Evolutionary conservation across 2,888 invertebrate species (phyloP).

Genomic region (Rhyacophila evoluta): DNA sequence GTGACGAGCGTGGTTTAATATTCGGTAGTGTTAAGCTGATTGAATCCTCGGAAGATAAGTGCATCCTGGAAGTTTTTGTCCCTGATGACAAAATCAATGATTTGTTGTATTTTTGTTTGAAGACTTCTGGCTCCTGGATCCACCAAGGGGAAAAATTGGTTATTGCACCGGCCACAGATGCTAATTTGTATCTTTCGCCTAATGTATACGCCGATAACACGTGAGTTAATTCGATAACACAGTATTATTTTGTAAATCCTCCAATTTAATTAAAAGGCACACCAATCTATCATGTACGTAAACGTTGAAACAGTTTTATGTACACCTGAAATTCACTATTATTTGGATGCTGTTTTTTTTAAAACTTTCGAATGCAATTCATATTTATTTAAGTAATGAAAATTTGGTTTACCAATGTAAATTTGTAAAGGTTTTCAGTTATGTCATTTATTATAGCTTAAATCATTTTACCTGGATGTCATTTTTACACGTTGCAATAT

Average conservation of each 20-base stretch:
- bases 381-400: too few species aligned
- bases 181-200: background rate
- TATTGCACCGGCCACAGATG: background rate
- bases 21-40: constrained; percentile 29
- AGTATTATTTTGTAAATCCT: too few species aligned
- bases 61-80: constrained; percentile 27
- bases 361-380: background rate
- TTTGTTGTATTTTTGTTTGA: constrained; percentile 40
- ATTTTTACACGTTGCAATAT: too few species aligned
- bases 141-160: constrained; percentile 39
- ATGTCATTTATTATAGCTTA: too few species aligned
- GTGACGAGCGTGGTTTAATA: constrained; percentile 16
- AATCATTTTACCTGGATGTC: too few species aligned
- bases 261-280: background rate
- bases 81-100: constrained; percentile 36
- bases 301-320: background rate
- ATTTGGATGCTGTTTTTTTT: background rate
- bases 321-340: background rate
- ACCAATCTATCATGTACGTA: background rate
- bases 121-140: constrained; percentile 32
- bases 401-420: too few species aligned
- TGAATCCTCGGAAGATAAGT: constrained; percentile 28
- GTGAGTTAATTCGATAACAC: background rate
- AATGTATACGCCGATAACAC: background rate
- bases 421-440: too few species aligned